Percentiles rank a stretch among this genome's conserved stretches.
Evolutionary conservation across 2,113 vertebrate species (phyloP).

Genomic region (Ammodytes dubius): DNA sequence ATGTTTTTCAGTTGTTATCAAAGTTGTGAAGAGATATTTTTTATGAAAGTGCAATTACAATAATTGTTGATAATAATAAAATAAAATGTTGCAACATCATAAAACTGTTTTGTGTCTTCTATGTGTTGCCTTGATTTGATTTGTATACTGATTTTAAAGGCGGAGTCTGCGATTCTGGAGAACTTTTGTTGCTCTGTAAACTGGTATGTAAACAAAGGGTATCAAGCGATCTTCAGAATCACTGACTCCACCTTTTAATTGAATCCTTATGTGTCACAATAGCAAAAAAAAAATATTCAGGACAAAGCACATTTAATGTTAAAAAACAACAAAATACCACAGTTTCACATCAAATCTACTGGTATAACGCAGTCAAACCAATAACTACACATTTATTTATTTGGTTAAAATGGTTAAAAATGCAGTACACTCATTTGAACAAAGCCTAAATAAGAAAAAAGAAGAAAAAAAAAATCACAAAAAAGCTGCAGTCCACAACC

Average conservation of each 20-base stretch:
- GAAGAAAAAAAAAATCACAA: conserved; percentile 68
- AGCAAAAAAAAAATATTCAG: background rate
- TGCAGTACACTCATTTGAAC: conserved; percentile 82
- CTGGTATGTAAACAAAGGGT: no score
- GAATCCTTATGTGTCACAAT: background rate
- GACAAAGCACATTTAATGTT: background rate
- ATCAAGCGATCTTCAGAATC: no score
- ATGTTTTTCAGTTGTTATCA: conserved; percentile 68
- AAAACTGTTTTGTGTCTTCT: background rate
- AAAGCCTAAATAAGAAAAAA: conserved; percentile 67
- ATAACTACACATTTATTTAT: conserved; percentile 77
- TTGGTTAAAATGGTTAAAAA: conserved; percentile 80
- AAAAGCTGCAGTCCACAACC: conserved; percentile 73
- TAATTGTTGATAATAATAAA: conserved; percentile 55
- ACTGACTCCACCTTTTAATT: no score
- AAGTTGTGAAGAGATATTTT: conserved; percentile 75
- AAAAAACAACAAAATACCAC: background rate
- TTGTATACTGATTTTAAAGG: background rate
- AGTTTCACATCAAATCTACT: conserved; percentile 33
- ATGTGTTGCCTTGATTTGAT: background rate
- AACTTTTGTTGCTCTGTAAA: no score
- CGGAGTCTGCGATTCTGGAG: no score
- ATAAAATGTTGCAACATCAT: conserved; percentile 43
- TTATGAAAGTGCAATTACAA: conserved; percentile 68
- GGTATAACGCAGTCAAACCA: conserved; percentile 65